Base-by-base conservation (phyloP, 2,888 invertebrate species). In the Amphiduros pacificus region DNA sequence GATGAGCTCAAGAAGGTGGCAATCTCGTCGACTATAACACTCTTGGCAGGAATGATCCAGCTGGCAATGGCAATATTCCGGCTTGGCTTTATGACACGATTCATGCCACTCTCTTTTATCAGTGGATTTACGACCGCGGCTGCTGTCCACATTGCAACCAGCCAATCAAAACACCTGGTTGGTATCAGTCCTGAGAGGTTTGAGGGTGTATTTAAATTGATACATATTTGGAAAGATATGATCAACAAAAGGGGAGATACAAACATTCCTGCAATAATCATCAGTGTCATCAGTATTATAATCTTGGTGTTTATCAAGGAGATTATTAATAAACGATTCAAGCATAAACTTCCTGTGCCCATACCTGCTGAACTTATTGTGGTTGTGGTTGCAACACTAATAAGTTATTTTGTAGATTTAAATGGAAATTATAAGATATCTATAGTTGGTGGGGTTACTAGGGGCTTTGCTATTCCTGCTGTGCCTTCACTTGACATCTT, bases 21-120 rank as follows among this genome's bases (percentile, higher is more conserved):
- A 22, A 57, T 70, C n/a, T 69, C 71, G 9, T 60, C 62, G 11
- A 52, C 66, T 1, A 40, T 71, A 14, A 62, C 71, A 0, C 44
- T 70, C 29, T 22, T 68, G 9, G 60, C 57, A 2, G 70, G 71
- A 11, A 9, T 55, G 52, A 80, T 84, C n/a, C 83, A 93, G 91
- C 73, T 92, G n/a, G 64, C 87, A 14, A 91, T 94, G 91, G 92
- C 89, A 82, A 73, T 89, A 55, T 84, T 91, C 56, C 87, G 89
- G 26, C 84, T 93, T 62, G 93, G 93, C 1, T 86, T 89, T 1
- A 86, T 93, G 17, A 88, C 91, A 1, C 88, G 90, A 0, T 83
- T 93, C 22, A 85, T 93, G 40, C 91, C 91, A 0, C 90, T 91
- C 75, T 90, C 90, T 0, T 70, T 71, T 49, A 49, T 67, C n/a